Evolutionary conservation across 2,113 vertebrate genomes (phyloP), one percentile per base, ranked within the genome.

Genomic region (Pollachius pollachius): DNA sequence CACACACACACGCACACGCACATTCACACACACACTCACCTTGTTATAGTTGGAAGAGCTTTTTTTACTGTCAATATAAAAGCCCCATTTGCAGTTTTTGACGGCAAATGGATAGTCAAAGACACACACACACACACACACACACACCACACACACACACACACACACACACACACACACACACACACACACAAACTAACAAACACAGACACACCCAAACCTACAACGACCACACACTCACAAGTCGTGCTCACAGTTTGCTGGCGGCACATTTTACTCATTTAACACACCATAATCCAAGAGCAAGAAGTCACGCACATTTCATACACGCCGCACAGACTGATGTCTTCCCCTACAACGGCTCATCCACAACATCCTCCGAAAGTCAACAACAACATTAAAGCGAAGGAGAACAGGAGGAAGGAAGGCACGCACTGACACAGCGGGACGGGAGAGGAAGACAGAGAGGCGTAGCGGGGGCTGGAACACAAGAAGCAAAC

Each of bases 71-170:
- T 5, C 37, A 41, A 41, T 41, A 41, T 41, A 41, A 41, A 41
- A 41, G 37, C 37, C 37, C 80, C 74, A 84, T 83, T 85, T 83
- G 78, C 67, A 72, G 65, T 71, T 41, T 41, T 41, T 41, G 37
- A 41, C 37, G 5, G 37, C 37, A 41, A 41, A 41, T 41, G 37
- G 37, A 41, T 41, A 6, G 72, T 72, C 76, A 78, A 69, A 69
- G 71, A 83, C 79, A 73, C 48, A 64, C 17, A 63, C 23, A 69
- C 5, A 41, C 11, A 11, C 37, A 41, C 37, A 6, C 37, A 41
- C 37, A 41, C 2, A 2, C 37, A 41, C 37, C 5, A 41, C 37
- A 41, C 37, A 41, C 62, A 64, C 30, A 41, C 63, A 41, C 63
- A 62, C 60, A 62, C 19, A 62, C 60, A 62, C 19, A 25, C 21